A percentile compares a stretch with the other conserved stretches of the same genome.
Evolutionary conservation across 2,113 vertebrate genomes (phyloP).

Genomic region (Calypte anna): DNA sequence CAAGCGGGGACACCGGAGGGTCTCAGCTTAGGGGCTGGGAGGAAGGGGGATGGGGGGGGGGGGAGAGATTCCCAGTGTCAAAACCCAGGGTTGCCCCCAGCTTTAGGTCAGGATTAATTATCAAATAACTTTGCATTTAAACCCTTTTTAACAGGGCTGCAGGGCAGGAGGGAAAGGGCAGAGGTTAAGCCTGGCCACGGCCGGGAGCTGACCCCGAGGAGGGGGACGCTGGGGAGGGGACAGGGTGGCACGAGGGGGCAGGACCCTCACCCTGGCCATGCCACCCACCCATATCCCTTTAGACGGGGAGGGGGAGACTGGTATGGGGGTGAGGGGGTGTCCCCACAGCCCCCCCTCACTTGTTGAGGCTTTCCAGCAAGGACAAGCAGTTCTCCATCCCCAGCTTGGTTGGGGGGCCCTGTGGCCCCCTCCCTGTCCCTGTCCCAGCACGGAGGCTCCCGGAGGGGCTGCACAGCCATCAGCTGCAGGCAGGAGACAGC

Average conservation of each 20-base stretch:
- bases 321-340: not conserved
- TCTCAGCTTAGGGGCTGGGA: not conserved
- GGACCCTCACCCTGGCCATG: not conserved
- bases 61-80: slow-evolving; percentile 14
- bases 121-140: slow-evolving; percentile 64
- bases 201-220: not conserved
- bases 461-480: not conserved
- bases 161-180: slow-evolving; percentile 31
- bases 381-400: slow-evolving; percentile 74
- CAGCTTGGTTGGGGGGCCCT: not conserved
- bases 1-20: not conserved
- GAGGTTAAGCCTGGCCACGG: not conserved
- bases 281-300: not conserved
- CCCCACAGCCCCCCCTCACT: slow-evolving; percentile 36
- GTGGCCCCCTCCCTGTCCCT: not conserved
- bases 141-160: slow-evolving; percentile 42
- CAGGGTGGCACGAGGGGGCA: not conserved
- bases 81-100: slow-evolving; percentile 3
- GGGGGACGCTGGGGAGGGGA: not conserved
- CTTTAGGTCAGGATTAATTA: slow-evolving; percentile 23
- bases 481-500: not conserved
- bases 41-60: too few species aligned
- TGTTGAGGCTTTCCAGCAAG: slow-evolving; percentile 75
- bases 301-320: rapidly evolving
- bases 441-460: not conserved